These are phyloP conservation scores for Neocloeon triangulifer DNA, from an alignment of 1,140 invertebrate species.

Conservation along the genomic window DNA sequence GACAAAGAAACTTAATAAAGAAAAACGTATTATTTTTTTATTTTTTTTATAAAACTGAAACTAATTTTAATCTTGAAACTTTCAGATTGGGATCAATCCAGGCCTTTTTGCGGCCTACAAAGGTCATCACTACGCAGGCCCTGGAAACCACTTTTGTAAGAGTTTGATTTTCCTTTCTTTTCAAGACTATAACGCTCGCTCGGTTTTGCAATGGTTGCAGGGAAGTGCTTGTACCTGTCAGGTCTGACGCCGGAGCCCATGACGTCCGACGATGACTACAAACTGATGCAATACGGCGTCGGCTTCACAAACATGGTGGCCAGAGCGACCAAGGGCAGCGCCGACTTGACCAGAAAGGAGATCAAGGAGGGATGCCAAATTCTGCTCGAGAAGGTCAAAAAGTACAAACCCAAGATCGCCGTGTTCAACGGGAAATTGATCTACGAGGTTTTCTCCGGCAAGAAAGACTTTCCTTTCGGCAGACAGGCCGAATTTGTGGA, in stretches of 20 bases:
- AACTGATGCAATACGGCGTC: constrained; percentile 78
- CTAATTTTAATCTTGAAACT: constrained; percentile 11
- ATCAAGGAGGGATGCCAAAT: constrained; percentile 89
- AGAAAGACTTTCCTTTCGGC: constrained; percentile 92
- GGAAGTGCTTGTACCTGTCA: constrained; percentile 89
- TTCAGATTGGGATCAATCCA: constrained; percentile 91
- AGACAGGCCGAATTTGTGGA: constrained; percentile 80
- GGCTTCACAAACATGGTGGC: constrained; percentile 96
- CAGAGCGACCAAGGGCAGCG: constrained; percentile 83
- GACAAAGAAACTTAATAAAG: no score
- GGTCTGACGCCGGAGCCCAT: constrained; percentile 85
- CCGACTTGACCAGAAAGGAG: constrained; percentile 86
- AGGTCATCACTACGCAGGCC: constrained; percentile 94
- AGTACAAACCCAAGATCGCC: constrained; percentile 87
- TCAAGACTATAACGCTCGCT: neutral
- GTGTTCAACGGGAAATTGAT: constrained; percentile 97
- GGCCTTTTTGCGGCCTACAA: constrained; percentile 91
- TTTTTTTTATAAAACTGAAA: no score
- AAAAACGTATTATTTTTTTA: no score
- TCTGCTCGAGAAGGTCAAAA: constrained; percentile 72
- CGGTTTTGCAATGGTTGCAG: constrained; percentile 19
- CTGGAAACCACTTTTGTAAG: constrained; percentile 95
- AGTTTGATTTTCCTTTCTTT: constrained; percentile 10
- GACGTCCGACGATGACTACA: constrained; percentile 88
- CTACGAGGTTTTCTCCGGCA: constrained; percentile 91